Base-by-base conservation (phyloP, 2,888 invertebrate genomes). In the Morinoia aosen region DNA sequence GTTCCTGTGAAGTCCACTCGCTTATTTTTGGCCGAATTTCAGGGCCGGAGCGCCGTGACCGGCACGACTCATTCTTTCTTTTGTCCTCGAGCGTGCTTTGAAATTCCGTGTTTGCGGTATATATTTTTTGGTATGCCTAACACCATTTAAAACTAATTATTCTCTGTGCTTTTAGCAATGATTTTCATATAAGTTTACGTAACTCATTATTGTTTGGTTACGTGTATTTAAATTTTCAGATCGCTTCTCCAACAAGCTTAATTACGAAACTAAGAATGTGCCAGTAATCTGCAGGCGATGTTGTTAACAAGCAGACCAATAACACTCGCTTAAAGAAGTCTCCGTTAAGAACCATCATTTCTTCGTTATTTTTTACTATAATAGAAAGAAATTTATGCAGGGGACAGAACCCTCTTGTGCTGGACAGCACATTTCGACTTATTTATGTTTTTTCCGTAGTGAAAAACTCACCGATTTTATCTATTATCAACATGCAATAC, bases 1-100 rank as follows among this genome's bases (percentile, higher is more conserved):
- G 93, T 19, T 56, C 93, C 57, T 57, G 56, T 57, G 56, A 57
- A 93, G 93, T 56, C 25, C 93, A 16, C 93, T 93, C 93, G 93
- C 57, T 33, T 57, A 93, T 93, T 93, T 93, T 40, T 90, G 40
- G 90, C 3, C 90, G 90, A 14, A 90, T 90, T 90, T 90, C 76
- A 76, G 19, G 76, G 33, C 25, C 33, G 25, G 33, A 33, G 76
- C 19, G 76, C 76, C 76, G 76, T 76, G 76, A 76, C 76, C 76
- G 76, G 76, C 76, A 33, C 76, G 76, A 76, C 33, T 33, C 76
- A 76, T 76, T 76, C 76, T 76, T 76, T 33, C 76, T 76, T 76
- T 76, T 76, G 76, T 76, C 25, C 8, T 16, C 19, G 33, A 16
- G 76, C 33, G 76, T 33, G 76, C 76, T 76, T 76, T 76, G 76